These are phyloP conservation scores for Diploscapter pachys DNA, from an alignment of 1,140 invertebrate species.

Conservation along the genomic window DNA sequence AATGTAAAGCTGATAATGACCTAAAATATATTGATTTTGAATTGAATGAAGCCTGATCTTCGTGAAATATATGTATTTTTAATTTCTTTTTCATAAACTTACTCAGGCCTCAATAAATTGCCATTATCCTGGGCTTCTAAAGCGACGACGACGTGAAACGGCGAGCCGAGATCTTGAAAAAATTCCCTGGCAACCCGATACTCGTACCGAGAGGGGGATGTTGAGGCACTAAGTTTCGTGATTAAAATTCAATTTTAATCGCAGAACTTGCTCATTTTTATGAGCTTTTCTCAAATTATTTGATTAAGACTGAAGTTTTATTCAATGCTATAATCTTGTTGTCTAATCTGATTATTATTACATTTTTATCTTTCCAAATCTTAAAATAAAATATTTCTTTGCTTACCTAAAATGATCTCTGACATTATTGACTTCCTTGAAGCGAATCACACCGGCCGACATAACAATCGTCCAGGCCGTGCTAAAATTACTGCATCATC, in stretches of 20 bases:
- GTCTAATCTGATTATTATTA: too few relatives aligned
- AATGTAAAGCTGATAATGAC: too few relatives aligned
- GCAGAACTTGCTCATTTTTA: background rate
- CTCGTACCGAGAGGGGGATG: conserved; percentile 55
- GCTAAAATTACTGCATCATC: conserved; percentile 12
- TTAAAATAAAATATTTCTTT: background rate
- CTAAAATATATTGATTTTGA: conserved; percentile 16
- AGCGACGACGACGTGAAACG: conserved; percentile 56
- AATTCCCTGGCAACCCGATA: conserved; percentile 53
- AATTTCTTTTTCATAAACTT: background rate
- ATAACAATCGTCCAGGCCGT: conserved; percentile 40
- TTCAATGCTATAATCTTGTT: too few relatives aligned
- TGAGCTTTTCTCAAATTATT: too few relatives aligned
- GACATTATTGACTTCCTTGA: conserved; percentile 59
- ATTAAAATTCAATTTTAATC: background rate
- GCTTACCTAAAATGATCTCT: conserved; percentile 49
- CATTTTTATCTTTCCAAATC: too few relatives aligned
- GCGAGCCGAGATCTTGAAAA: conserved; percentile 53
- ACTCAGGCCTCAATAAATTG: conserved; percentile 47
- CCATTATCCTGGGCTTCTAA: conserved; percentile 50
- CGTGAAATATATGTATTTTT: background rate
- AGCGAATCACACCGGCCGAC: conserved; percentile 48
- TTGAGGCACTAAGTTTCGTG: conserved; percentile 41
- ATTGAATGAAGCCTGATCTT: background rate
- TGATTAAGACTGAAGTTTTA: too few relatives aligned